These are phyloP conservation scores for Mesorhabditis spiculigera DNA, from an alignment of 2,888 invertebrate species.

Conservation along the genomic window DNA sequence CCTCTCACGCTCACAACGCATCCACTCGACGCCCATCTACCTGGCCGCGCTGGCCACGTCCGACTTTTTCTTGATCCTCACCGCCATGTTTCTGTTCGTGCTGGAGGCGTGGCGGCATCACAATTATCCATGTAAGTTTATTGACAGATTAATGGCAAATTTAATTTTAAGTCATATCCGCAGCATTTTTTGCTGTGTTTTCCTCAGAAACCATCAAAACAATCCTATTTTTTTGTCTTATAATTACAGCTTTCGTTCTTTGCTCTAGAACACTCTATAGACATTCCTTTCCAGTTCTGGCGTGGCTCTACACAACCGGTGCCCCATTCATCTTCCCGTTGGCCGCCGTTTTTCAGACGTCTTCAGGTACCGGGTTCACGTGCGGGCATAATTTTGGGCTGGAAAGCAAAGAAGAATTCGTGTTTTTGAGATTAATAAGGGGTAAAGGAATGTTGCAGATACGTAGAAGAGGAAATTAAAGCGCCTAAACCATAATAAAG, in stretches of 20 bases:
- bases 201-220: not conserved
- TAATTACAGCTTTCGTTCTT: not conserved
- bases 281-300: constrained; percentile 36
- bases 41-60: constrained; percentile 50
- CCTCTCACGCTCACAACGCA: constrained; percentile 27
- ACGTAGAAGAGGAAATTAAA: not conserved
- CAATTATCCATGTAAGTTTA: constrained; percentile 41
- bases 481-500: too few relatives aligned
- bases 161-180: too few relatives aligned
- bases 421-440: too few relatives aligned
- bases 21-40: constrained; percentile 53
- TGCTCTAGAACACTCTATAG: too few relatives aligned
- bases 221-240: not conserved
- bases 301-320: constrained; percentile 49
- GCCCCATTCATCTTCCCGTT: constrained; percentile 54
- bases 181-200: too few relatives aligned
- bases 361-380: constrained; percentile 19
- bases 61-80: constrained; percentile 54
- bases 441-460: not conserved
- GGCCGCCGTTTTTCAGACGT: constrained; percentile 55
- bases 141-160: not conserved
- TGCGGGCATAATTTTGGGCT: too few relatives aligned
- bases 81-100: constrained; percentile 57
- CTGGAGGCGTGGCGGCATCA: constrained; percentile 57
- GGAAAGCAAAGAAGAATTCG: too few relatives aligned